Evolutionary conservation across 1,140 invertebrate species (phyloP).

Genomic region (Proctacanthus coquilletti): DNA sequence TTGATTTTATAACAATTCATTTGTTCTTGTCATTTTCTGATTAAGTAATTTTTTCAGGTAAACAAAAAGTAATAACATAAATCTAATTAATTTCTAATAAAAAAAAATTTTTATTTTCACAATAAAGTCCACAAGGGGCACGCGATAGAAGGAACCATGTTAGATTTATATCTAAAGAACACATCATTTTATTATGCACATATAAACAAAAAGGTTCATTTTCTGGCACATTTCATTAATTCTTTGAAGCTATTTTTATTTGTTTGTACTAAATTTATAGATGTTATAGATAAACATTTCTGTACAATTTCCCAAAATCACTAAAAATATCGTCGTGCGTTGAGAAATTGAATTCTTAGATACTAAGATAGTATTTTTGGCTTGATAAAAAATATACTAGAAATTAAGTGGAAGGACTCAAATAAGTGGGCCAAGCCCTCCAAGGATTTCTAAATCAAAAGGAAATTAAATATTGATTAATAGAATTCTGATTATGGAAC

Average conservation of each 20-base stretch:
- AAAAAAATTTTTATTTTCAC: constrained; percentile 3
- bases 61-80: neutral
- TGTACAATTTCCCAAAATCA: no score
- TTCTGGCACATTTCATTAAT: constrained; percentile 10
- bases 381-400: no score
- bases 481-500: no score
- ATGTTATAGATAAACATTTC: no score
- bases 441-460: no score
- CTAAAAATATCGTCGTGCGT: no score
- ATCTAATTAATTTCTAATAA: constrained; percentile 3
- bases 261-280: no score
- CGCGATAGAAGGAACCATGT: constrained; percentile 1
- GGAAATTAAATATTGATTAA: no score
- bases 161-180: constrained; percentile 5
- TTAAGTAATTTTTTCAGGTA: constrained; percentile 2
- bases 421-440: no score
- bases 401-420: no score
- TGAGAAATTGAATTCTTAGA: no score
- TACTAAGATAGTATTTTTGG: no score
- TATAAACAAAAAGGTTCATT: constrained; percentile 10
- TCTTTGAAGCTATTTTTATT: constrained; percentile 6
- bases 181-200: constrained; percentile 2
- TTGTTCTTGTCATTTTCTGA: neutral
- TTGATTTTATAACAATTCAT: neutral
- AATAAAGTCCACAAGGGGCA: constrained; percentile 3